Percentiles rank a stretch among this genome's conserved stretches.
Conservation (phyloP, 2,113 vertebrate species). For the Lanius ludovicianus region DNA sequence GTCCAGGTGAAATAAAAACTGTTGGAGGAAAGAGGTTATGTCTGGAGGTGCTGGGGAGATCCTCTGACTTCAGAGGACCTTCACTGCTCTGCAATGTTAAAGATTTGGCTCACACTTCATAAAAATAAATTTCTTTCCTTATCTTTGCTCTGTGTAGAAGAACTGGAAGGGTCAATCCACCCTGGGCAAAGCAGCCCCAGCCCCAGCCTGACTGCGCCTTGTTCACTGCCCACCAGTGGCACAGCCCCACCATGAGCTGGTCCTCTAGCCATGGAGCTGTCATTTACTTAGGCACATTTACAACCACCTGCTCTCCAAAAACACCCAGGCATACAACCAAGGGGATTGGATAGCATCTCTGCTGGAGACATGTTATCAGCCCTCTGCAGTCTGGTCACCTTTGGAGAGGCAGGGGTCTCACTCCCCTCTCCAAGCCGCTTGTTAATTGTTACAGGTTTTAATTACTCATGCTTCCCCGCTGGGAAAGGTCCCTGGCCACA, state of each 20-base stretch:
- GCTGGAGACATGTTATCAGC: not conserved
- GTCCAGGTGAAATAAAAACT: not conserved
- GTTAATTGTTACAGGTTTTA: not conserved
- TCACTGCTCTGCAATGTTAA: not conserved
- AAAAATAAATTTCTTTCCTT: not conserved
- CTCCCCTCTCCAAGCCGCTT: not conserved
- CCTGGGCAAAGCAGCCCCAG: not conserved
- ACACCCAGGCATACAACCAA: not conserved
- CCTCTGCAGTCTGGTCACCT: not conserved
- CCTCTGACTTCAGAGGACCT: not conserved
- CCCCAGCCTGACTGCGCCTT: not conserved
- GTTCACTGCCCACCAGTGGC: not conserved
- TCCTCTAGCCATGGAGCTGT: not conserved
- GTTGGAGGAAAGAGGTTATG: not conserved
- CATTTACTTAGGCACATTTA: not conserved
- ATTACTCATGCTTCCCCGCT: not conserved
- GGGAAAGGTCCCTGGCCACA: not conserved
- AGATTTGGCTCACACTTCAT: not conserved
- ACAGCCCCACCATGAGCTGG: fast-evolving
- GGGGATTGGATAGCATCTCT: not conserved
- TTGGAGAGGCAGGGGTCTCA: fast-evolving
- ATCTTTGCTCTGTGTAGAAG: not conserved
- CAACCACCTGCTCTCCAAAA: not conserved
- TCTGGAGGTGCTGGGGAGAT: not conserved
- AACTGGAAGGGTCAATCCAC: not conserved